These are phyloP conservation scores for Xiphydria camelus DNA, from an alignment of 2,888 invertebrate genomes.

Conservation along the genomic window DNA sequence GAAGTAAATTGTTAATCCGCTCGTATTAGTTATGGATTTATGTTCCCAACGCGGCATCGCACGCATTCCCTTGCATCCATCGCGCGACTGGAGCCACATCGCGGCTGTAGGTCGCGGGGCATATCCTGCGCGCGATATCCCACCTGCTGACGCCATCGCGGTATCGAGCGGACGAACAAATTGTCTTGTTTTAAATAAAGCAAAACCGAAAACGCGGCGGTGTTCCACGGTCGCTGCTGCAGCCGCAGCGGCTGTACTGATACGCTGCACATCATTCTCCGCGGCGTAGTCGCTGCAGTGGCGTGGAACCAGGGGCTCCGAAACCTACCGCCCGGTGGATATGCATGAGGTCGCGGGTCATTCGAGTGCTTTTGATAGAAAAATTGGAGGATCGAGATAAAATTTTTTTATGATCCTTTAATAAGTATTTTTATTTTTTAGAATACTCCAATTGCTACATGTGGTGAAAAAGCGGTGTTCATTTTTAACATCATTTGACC, in stretches of 20 bases:
- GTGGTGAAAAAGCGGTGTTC: no score
- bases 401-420: no score
- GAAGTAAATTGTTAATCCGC: constrained; percentile 51
- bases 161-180: constrained; percentile 41
- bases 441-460: no score
- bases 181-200: constrained; percentile 39
- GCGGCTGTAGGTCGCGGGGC: no score
- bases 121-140: constrained; percentile 24
- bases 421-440: no score
- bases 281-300: constrained; percentile 39
- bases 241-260: constrained; percentile 31
- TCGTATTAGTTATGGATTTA: constrained; percentile 49
- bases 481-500: no score
- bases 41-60: constrained; percentile 29
- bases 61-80: no score
- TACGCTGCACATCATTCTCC: constrained; percentile 40
- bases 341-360: constrained; percentile 2
- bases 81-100: no score
- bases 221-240: constrained; percentile 3
- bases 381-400: no score
- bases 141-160: constrained; percentile 38
- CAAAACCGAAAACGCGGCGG: constrained; percentile 25
- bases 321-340: not conserved
- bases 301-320: constrained; percentile 27
- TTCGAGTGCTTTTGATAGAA: no score